Percentiles rank a stretch among this genome's conserved stretches.
phyloP scores from a whole-genome alignment of 2,888 invertebrate genomes.

The Volucella bombylans region DNA sequence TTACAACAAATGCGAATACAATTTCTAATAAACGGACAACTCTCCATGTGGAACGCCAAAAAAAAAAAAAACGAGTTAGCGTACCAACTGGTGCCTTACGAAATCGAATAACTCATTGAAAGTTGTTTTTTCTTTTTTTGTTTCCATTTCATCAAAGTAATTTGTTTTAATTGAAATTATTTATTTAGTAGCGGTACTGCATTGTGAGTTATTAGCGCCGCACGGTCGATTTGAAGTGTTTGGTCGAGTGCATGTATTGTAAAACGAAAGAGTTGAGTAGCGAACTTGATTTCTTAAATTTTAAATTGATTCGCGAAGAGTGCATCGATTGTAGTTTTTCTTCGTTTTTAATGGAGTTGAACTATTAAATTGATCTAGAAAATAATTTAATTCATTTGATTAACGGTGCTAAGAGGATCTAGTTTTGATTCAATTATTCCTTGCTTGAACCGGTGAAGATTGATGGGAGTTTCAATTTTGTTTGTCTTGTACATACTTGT shows the following conservation, averaged over 20 bases:
- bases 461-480: too few relatives aligned
- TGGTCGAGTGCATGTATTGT: conserved; percentile 1
- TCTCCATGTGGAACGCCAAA: conserved; percentile 33
- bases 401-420: too few relatives aligned
- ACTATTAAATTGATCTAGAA: too few relatives aligned
- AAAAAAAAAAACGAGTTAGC: conserved; percentile 5
- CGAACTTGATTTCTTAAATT: conserved; percentile 16
- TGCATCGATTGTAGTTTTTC: too few relatives aligned
- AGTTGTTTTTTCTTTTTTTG: not conserved
- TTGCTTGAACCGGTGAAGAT: too few relatives aligned
- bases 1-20: conserved; percentile 19
- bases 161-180: conserved; percentile 27
- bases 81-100: conserved; percentile 7
- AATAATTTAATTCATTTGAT: too few relatives aligned
- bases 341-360: too few relatives aligned
- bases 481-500: too few relatives aligned
- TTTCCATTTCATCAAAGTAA: not conserved
- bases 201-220: conserved; percentile 1
- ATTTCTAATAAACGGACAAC: conserved; percentile 51
- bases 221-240: not conserved
- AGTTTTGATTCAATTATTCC: too few relatives aligned
- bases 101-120: not conserved
- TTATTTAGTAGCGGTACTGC: conserved; percentile 6
- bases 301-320: not conserved
- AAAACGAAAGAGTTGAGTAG: conserved; percentile 35